Base-by-base conservation (phyloP, 2,888 invertebrate genomes). In the Harpalus rubripes region DNA sequence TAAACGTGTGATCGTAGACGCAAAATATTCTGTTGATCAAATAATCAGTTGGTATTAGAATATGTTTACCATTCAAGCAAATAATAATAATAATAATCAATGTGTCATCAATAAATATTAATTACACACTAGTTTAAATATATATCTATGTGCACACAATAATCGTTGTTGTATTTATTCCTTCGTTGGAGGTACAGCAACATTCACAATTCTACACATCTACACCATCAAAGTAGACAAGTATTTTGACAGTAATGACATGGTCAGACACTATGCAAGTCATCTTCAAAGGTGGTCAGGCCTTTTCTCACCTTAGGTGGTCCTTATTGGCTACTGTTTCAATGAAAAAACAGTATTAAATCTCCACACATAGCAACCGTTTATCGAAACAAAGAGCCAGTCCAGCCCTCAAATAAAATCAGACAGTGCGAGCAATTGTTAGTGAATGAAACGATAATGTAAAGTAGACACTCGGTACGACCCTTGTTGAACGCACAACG, bases 371-470 rank as follows among this genome's bases (percentile, higher is more conserved):
- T 22, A 82, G 56, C n/a, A 82, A 72, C 82, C 68, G 82, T 82
- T 82, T 82, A 82, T 16, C 65, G 7, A 58, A 82, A 82, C 82
- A 82, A 82, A 82, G 72, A n/a, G 58, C 41, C 7, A 16, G 18
- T 10, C 26, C 63, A 15, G 12, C 26, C 72, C 44, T n/a, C 72
- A 74, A 52, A 80, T 80, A 80, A 80, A 80, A 39, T 44, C 65
- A 81, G 26, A 72, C 65, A 82, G 58, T 72, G 26, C 26, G 44
- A 56, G 82, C 82, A 82, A 82, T 82, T 82, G 63, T 82, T 68
- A 32, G 52, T 8, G 82, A 82, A 82, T 82, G 82, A 82, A 82
- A 39, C 82, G 82, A 82, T 82, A 82, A 82, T 82, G 82, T 82
- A 82, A 82, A 68, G 72, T 82, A 82, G 82, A 72, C 72, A 82